Evolutionary conservation across 2,113 vertebrate genomes (phyloP).

Genomic region (Crotalus horridus): DNA sequence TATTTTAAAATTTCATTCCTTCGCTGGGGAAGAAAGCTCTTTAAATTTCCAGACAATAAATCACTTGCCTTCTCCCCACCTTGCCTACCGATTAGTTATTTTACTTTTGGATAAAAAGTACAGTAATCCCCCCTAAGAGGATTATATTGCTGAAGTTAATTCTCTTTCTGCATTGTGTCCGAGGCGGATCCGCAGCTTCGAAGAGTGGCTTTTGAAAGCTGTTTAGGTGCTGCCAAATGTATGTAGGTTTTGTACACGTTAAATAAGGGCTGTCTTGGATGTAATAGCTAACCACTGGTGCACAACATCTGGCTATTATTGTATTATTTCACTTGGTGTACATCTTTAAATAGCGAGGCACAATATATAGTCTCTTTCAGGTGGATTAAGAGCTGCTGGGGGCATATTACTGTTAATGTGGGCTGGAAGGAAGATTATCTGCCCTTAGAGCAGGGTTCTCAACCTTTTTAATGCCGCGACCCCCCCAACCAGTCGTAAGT

Average conservation of each 20-base stretch:
- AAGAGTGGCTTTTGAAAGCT: not conserved
- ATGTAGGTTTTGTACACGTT: not conserved
- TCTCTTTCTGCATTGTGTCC: not conserved
- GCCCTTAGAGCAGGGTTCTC: not conserved
- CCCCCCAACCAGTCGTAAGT: too few species aligned
- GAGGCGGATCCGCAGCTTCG: fast-evolving
- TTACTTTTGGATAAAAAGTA: not conserved
- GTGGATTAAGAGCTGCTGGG: slow-evolving; percentile 1
- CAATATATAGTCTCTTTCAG: slow-evolving; percentile 11
- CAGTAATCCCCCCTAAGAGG: not conserved
- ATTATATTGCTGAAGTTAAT: not conserved
- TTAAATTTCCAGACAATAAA: not conserved
- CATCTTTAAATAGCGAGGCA: slow-evolving; percentile 37
- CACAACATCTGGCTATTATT: not conserved
- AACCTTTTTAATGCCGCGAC: too few species aligned
- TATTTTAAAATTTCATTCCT: not conserved
- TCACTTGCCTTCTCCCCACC: not conserved
- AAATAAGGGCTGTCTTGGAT: not conserved
- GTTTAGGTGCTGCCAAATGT: not conserved
- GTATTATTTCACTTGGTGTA: not conserved
- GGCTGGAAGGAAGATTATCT: not conserved
- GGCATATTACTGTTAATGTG: slow-evolving; percentile 16
- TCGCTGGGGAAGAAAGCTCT: not conserved
- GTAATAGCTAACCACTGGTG: slow-evolving; percentile 2
- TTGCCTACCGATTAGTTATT: not conserved